Percentiles rank a stretch among this genome's conserved stretches.
Evolutionary conservation across 1,140 invertebrate species (phyloP).

Genomic region (Drosophila virilis): DNA sequence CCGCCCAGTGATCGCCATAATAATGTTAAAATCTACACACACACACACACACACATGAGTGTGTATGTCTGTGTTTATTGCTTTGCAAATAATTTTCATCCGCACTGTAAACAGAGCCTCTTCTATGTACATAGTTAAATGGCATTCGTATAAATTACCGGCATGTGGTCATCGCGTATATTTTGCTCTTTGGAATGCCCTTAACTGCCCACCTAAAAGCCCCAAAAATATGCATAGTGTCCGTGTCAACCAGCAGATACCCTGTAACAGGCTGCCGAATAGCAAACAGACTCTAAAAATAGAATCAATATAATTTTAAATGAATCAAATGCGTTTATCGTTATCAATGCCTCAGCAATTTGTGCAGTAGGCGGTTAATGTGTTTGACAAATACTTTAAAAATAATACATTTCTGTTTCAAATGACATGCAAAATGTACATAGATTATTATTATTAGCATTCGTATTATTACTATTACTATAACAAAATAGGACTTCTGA

Average conservation of each 20-base stretch:
- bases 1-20: constrained; percentile 13
- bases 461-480: no score
- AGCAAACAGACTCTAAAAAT: not conserved
- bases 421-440: no score
- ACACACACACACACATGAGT: not conserved
- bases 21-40: not conserved
- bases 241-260: constrained; percentile 6
- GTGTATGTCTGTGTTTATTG: constrained; percentile 13
- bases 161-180: constrained; percentile 61
- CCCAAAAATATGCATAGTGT: constrained; percentile 7
- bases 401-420: no score
- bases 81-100: constrained; percentile 5
- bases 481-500: no score
- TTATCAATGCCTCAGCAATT: no score
- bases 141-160: constrained; percentile 61
- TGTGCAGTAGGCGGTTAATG: no score
- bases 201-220: constrained; percentile 1
- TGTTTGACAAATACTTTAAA: no score
- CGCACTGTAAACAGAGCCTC: constrained; percentile 3
- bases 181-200: constrained; percentile 28
- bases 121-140: constrained; percentile 18
- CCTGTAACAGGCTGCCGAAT: not conserved
- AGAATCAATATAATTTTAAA: not conserved
- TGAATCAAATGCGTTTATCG: no score
- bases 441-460: no score